Conservation (phyloP, 2,113 vertebrate species). For the Cariama cristata region DNA sequence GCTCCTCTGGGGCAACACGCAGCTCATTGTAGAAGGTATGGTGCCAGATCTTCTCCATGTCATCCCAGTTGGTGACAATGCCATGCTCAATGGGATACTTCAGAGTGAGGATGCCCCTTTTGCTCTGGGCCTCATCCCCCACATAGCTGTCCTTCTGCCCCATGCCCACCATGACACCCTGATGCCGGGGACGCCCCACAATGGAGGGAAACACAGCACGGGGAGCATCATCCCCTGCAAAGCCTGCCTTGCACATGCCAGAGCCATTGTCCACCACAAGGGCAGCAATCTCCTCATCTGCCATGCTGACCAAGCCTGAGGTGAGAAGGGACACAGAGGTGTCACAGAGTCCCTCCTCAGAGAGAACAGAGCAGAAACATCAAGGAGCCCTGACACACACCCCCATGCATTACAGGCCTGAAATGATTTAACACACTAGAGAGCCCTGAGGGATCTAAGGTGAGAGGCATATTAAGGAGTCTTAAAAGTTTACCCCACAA, state of each 20-base stretch:
- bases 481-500: rapidly evolving
- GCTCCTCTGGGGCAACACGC: slow-evolving; percentile 74
- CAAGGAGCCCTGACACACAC: rapidly evolving
- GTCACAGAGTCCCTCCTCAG: rapidly evolving
- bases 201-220: slow-evolving; percentile 76
- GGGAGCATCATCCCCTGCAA: slow-evolving; percentile 74
- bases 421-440: rapidly evolving
- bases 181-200: slow-evolving; percentile 75
- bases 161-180: slow-evolving; percentile 78
- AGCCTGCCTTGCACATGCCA: slow-evolving; percentile 76
- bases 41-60: slow-evolving; percentile 90
- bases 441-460: not conserved
- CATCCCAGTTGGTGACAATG: slow-evolving; percentile 73
- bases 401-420: rapidly evolving
- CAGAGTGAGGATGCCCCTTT: slow-evolving; percentile 77
- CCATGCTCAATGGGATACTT: slow-evolving; percentile 75
- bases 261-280: slow-evolving; percentile 79
- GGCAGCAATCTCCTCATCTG: slow-evolving; percentile 68
- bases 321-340: rapidly evolving
- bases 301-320: slow-evolving; percentile 7
- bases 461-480: rapidly evolving
- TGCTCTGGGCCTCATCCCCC: slow-evolving; percentile 80
- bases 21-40: slow-evolving; percentile 93
- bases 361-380: too few species aligned
- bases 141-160: slow-evolving; percentile 78